Percentiles rank a stretch among this genome's conserved stretches.
phyloP scores from a whole-genome alignment of 2,888 invertebrate species.

The Acanthopleura granulata region DNA sequence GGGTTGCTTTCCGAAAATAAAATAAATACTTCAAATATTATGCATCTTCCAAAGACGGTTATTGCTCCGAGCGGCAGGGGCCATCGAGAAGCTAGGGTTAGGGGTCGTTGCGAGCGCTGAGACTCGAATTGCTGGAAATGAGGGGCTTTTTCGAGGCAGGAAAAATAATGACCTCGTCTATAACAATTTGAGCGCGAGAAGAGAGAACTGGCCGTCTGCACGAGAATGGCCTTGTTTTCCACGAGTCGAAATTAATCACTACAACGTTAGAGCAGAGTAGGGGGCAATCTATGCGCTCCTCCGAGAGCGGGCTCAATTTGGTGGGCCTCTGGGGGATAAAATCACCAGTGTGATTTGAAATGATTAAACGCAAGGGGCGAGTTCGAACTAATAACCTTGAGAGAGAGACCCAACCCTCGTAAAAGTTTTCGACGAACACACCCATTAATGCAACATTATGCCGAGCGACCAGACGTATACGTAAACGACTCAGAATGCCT shows the following conservation, averaged over 20 bases:
- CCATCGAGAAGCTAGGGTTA: neutral
- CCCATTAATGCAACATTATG: no score
- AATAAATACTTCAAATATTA: conserved; percentile 19
- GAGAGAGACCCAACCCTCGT: no score
- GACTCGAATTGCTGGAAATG: neutral
- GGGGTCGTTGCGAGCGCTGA: neutral
- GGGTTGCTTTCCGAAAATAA: neutral
- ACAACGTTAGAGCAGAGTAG: conserved; percentile 11
- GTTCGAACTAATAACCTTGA: conserved; percentile 4
- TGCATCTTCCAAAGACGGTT: conserved; percentile 11
- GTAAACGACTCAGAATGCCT: no score
- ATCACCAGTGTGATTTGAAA: conserved; percentile 8
- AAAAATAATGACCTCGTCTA: conserved; percentile 12
- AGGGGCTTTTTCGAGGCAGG: neutral
- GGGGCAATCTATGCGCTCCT: neutral
- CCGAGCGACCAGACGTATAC: no score
- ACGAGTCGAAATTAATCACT: conserved; percentile 9
- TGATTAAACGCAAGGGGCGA: conserved; percentile 11
- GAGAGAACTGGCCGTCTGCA: no score
- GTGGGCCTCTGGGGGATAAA: neutral
- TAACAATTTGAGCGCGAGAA: neutral
- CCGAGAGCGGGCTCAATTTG: conserved; percentile 7
- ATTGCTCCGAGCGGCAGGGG: neutral
- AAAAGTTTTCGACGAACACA: no score
- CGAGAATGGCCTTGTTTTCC: conserved; percentile 5